Percentiles rank a stretch among this genome's conserved stretches.
Conservation (phyloP, 2,113 vertebrate genomes). For the Notiomystis cincta region DNA sequence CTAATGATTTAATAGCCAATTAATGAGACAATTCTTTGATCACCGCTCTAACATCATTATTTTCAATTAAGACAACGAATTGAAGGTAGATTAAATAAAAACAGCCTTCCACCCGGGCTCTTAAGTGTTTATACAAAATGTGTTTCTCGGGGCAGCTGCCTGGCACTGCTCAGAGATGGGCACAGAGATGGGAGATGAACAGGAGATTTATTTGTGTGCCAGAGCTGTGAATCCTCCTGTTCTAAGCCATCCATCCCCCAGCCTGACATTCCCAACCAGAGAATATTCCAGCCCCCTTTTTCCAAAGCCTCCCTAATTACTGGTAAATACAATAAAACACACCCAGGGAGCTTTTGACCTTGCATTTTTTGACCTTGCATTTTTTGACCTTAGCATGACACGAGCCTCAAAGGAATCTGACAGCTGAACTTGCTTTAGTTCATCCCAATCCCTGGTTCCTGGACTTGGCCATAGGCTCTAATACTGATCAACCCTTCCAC, state of each 20-base stretch:
- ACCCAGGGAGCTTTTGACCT: background rate
- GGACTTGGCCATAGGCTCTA: rapidly evolving
- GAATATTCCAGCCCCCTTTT: background rate
- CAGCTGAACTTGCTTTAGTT: background rate
- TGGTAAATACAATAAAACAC: background rate
- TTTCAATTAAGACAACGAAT: slow-evolving; percentile 6
- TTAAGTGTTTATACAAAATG: background rate
- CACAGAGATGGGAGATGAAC: background rate
- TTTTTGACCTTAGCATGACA: background rate
- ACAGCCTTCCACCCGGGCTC: background rate
- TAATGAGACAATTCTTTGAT: slow-evolving; percentile 20
- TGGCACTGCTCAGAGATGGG: background rate
- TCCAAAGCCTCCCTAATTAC: background rate
- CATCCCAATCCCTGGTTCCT: background rate
- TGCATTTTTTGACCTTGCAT: background rate
- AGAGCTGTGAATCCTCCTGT: background rate
- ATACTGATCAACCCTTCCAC: background rate
- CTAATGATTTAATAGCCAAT: slow-evolving; percentile 46
- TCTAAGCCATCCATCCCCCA: background rate
- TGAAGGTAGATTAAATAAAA: slow-evolving; percentile 1
- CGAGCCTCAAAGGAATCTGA: background rate
- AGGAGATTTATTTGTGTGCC: background rate
- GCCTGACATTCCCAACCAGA: background rate
- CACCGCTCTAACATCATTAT: background rate
- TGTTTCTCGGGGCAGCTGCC: background rate